Evolutionary conservation across 2,888 invertebrate species (phyloP).

Genomic region (Diarsia mendica): DNA sequence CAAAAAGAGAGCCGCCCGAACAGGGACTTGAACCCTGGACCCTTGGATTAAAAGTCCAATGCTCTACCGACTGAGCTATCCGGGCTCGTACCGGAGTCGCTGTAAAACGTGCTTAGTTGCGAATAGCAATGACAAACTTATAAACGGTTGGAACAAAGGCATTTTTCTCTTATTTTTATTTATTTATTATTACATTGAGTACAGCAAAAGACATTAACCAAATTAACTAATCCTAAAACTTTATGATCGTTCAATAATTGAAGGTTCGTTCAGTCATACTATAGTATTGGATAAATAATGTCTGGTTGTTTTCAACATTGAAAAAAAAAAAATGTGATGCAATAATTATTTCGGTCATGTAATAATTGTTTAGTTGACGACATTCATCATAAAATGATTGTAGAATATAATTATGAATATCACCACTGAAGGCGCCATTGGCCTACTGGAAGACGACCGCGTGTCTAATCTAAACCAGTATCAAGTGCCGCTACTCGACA

Average conservation of each 20-base stretch:
- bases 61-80: conserved; percentile 91
- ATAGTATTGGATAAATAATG: neutral
- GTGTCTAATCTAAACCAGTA: neutral
- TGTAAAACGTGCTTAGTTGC: conserved; percentile 50
- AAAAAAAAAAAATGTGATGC: conserved; percentile 1
- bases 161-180: neutral
- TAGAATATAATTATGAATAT: neutral
- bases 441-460: neutral
- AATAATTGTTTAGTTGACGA: neutral
- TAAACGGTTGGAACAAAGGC: no score
- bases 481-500: conserved; percentile 75
- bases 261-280: no score
- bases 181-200: no score
- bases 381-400: neutral
- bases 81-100: conserved; percentile 74
- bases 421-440: neutral
- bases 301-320: neutral
- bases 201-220: no score
- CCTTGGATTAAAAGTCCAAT: conserved; percentile 91
- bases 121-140: neutral
- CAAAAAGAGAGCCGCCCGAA: conserved; percentile 84
- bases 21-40: conserved; percentile 91
- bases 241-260: rapidly evolving
- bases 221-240: no score
- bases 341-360: neutral